Evolutionary conservation across 2,113 vertebrate species (phyloP).

Genomic region (Panurus biarmicus): DNA sequence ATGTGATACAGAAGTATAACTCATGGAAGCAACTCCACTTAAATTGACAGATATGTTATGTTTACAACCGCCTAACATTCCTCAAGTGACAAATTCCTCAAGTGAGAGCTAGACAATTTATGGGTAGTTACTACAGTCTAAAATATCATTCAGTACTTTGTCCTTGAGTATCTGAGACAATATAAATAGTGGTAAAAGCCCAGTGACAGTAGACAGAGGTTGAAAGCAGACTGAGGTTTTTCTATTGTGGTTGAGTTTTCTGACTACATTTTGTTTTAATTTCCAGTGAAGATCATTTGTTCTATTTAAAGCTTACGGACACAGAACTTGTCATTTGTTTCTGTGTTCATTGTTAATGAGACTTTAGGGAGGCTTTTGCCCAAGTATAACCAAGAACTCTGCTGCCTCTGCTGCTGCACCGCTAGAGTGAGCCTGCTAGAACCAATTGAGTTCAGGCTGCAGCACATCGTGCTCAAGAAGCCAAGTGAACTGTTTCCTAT

Average conservation of each 20-base stretch:
- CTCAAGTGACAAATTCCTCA: constrained; percentile 5
- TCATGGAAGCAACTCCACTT: not conserved
- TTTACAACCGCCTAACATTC: not conserved
- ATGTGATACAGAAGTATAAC: not conserved
- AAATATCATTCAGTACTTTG: not conserved
- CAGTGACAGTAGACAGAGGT: not conserved
- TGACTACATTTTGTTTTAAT: constrained; percentile 40
- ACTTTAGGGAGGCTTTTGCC: not conserved
- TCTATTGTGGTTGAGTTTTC: constrained; percentile 37
- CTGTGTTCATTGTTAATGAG: not conserved
- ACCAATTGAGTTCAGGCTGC: not conserved
- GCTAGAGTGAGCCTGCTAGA: not conserved
- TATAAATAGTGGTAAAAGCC: constrained; percentile 12
- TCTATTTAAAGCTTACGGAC: constrained; percentile 13
- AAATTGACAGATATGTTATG: not conserved
- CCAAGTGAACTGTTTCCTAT: not conserved
- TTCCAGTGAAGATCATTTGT: constrained; percentile 8
- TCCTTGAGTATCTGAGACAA: constrained; percentile 2
- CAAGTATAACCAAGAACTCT: not conserved
- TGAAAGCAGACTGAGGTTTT: constrained; percentile 27
- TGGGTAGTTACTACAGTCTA: not conserved
- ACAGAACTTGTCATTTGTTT: not conserved
- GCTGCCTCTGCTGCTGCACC: not conserved
- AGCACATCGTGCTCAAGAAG: not conserved
- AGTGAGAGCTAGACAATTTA: constrained; percentile 27